Conservation (phyloP, 2,888 invertebrate species). For the Amphipoea lucens region DNA sequence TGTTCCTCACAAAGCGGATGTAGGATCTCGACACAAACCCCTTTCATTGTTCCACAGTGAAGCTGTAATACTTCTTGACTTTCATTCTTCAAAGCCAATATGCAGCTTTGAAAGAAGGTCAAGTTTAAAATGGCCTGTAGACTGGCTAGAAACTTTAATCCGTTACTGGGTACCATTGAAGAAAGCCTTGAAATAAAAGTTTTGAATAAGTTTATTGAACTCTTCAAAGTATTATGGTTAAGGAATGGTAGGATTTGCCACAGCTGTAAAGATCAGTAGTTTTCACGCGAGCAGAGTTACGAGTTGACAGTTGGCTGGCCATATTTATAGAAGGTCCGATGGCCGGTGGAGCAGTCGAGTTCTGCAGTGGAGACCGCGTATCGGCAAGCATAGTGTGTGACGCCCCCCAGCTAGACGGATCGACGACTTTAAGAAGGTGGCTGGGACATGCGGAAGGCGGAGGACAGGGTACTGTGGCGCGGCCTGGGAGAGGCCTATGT, state of each 20-base stretch:
- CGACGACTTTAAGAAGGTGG: background rate
- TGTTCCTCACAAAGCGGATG: conserved; percentile 14
- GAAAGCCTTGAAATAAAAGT: background rate
- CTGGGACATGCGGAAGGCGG: background rate
- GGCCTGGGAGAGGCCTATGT: background rate
- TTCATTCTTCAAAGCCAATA: conserved; percentile 9
- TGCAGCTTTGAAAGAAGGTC: conserved; percentile 17
- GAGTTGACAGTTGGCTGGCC: background rate
- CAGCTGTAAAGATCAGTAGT: background rate
- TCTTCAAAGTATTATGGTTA: background rate
- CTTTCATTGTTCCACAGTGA: conserved; percentile 28
- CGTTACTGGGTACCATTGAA: no score
- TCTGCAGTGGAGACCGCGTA: background rate
- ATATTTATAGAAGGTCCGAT: background rate
- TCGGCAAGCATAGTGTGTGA: background rate
- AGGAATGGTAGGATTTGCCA: no score
- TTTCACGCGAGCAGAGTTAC: background rate
- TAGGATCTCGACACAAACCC: conserved; percentile 19
- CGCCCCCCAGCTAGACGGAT: background rate
- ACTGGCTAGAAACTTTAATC: background rate
- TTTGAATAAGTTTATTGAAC: background rate
- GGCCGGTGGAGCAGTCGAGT: background rate
- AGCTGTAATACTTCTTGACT: conserved; percentile 25
- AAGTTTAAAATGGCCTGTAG: background rate
- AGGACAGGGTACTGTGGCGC: background rate